Evolutionary conservation across 2,888 invertebrate genomes (phyloP).

Genomic region (Pollenia griseotomentosa): DNA sequence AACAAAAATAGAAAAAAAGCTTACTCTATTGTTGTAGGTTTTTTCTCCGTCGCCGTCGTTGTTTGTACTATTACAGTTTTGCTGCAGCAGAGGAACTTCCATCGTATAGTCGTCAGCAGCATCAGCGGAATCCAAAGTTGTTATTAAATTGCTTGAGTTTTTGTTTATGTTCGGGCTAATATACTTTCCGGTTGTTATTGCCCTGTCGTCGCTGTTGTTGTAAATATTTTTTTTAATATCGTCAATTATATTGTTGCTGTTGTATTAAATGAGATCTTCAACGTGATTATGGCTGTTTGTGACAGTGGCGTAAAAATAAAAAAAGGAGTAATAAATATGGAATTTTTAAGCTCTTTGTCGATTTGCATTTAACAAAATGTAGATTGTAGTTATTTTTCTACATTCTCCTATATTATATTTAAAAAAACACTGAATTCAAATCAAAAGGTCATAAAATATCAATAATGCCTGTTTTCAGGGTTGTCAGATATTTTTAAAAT

Average conservation of each 20-base stretch:
- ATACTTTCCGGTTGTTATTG: constrained; percentile 59
- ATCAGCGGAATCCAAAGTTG: constrained; percentile 31
- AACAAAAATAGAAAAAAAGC: constrained; percentile 43
- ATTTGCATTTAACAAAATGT: no score
- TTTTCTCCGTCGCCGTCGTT: constrained; percentile 29
- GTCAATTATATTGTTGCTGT: constrained; percentile 70
- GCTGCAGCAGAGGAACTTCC: constrained; percentile 78
- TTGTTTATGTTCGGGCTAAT: constrained; percentile 23
- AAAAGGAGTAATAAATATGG: no score
- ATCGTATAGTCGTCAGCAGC: constrained; percentile 77
- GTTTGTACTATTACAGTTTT: constrained; percentile 58
- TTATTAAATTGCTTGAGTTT: constrained; percentile 49
- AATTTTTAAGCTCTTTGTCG: no score
- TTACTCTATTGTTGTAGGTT: constrained; percentile 69
- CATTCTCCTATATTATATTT: no score
- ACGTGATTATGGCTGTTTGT: constrained; percentile 5
- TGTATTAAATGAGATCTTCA: constrained; percentile 73
- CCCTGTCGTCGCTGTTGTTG: constrained; percentile 18
- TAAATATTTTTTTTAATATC: constrained; percentile 58
- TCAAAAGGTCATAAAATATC: no score
- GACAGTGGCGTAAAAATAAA: no score
- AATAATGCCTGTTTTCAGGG: no score
- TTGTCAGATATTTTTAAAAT: no score
- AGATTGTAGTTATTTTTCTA: no score
- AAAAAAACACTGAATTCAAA: no score